phyloP scores from a whole-genome alignment of 2,113 vertebrate genomes.

The Hippopotamus amphibius region DNA sequence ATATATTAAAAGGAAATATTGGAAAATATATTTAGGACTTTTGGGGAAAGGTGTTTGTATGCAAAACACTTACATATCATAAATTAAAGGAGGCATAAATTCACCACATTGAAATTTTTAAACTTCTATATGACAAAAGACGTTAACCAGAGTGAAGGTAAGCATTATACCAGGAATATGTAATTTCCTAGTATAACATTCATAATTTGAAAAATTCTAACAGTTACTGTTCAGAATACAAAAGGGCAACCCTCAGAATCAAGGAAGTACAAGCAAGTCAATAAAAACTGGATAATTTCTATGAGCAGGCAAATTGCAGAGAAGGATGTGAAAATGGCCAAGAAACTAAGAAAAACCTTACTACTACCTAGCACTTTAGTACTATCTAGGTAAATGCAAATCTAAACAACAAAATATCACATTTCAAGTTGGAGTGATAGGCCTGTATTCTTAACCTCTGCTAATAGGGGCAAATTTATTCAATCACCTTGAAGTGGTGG shows the following conservation, averaged over 20 bases:
- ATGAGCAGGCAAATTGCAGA: neutral
- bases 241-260: neutral
- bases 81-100: conserved; percentile 4
- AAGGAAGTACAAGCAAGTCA: neutral
- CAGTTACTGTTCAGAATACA: neutral
- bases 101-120: neutral
- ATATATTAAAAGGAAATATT: neutral
- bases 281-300: neutral
- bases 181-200: neutral
- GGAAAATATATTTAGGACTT: neutral
- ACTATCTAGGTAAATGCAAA: neutral
- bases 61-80: neutral
- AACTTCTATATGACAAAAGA: neutral
- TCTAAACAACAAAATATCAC: neutral
- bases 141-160: neutral
- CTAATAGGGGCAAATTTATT: neutral
- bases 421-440: neutral
- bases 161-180: neutral
- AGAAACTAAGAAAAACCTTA: neutral
- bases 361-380: neutral
- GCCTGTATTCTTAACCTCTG: neutral
- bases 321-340: neutral
- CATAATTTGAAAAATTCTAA: neutral
- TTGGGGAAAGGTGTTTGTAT: neutral
- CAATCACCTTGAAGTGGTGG: neutral